Percentiles rank a stretch among this genome's conserved stretches.
Evolutionary conservation across 2,888 invertebrate genomes (phyloP).

Genomic region (Drosophila prostipennis): DNA sequence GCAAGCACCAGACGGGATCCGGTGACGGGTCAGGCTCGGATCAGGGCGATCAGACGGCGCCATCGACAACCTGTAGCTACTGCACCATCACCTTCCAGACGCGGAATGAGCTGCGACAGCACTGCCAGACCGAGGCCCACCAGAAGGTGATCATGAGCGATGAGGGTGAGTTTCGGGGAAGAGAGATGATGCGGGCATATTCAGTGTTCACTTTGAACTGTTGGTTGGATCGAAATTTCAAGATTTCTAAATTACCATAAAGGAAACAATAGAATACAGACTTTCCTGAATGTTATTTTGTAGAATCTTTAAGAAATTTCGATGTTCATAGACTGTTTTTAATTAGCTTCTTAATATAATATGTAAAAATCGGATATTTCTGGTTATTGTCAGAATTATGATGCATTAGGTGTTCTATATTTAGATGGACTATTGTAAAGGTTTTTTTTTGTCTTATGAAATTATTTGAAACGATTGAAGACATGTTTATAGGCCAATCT

Average conservation of each 20-base stretch:
- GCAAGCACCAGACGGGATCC: slow-evolving; percentile 55
- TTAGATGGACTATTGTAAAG: not conserved
- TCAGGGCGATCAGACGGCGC: slow-evolving; percentile 62
- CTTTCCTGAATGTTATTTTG: too few relatives aligned
- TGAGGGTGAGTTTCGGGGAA: slow-evolving; percentile 84
- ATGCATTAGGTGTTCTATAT: not conserved
- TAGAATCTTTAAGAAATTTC: too few relatives aligned
- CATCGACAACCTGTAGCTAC: slow-evolving; percentile 85
- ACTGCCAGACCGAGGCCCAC: slow-evolving; percentile 87
- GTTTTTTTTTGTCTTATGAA: not conserved
- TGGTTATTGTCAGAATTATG: not conserved
- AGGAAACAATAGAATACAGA: too few relatives aligned
- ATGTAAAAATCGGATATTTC: not conserved
- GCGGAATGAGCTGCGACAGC: slow-evolving; percentile 85
- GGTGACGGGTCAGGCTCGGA: slow-evolving; percentile 45
- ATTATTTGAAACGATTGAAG: too few relatives aligned
- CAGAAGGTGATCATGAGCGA: slow-evolving; percentile 89
- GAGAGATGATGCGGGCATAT: not conserved
- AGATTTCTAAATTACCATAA: too few relatives aligned
- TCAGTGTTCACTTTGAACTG: too few relatives aligned
- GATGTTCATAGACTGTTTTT: too few relatives aligned
- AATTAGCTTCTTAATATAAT: too few relatives aligned
- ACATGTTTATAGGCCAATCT: too few relatives aligned
- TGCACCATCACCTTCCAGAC: slow-evolving; percentile 86
- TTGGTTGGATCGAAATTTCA: too few relatives aligned